phyloP scores from a whole-genome alignment of 2,797 vertebrate genomes.

The Mormyrus hasselquistii region DNA sequence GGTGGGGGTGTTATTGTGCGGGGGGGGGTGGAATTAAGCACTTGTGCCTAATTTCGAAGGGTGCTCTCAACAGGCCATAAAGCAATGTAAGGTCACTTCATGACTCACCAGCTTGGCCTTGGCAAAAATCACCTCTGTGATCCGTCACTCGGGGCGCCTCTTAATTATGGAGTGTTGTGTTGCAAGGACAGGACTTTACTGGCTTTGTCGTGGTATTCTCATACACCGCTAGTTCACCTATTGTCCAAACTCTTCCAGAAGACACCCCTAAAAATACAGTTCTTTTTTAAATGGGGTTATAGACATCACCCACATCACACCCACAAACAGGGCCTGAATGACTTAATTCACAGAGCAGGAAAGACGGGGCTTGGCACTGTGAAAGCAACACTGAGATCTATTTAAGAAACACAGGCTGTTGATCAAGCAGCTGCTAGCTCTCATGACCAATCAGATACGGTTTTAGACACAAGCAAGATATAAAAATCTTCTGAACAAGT shows the following conservation, averaged over 20 bases:
- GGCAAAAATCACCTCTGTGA: slow-evolving; percentile 13
- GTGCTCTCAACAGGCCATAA: slow-evolving; percentile 9
- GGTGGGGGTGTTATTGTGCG: no score
- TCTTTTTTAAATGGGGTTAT: background rate
- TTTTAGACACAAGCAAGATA: background rate
- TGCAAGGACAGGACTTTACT: background rate
- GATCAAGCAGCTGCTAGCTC: background rate
- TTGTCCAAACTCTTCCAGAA: background rate
- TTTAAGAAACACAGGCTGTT: background rate
- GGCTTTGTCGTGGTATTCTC: background rate
- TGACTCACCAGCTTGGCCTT: slow-evolving; percentile 36
- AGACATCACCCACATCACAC: background rate
- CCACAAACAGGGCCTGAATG: background rate
- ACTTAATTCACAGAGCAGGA: background rate
- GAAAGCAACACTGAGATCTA: background rate
- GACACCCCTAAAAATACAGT: background rate
- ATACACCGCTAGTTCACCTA: background rate
- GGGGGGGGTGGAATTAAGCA: background rate
- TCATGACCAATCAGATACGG: background rate
- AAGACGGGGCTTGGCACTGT: background rate
- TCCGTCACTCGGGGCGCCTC: background rate
- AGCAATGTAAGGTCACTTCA: slow-evolving; percentile 11
- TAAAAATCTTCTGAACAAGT: background rate
- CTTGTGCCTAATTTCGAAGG: slow-evolving; percentile 5
- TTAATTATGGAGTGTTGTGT: background rate